Evolutionary conservation across 2,113 vertebrate species (phyloP).

Genomic region (Mus pahari): DNA sequence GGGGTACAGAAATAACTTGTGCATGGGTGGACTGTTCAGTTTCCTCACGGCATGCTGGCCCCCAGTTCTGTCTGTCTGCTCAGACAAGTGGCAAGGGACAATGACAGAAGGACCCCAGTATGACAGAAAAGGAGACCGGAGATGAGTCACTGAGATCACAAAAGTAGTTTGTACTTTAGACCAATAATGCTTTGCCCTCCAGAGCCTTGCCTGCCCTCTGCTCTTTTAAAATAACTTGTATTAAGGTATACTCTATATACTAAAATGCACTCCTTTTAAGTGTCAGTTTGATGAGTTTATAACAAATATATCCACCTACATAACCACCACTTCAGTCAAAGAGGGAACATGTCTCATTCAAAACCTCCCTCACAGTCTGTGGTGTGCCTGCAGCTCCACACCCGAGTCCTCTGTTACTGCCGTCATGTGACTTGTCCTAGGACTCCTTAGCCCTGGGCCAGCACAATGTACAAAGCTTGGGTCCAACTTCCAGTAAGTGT

Average conservation of each 20-base stretch:
- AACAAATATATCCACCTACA: background rate
- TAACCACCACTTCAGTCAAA: background rate
- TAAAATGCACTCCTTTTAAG: background rate
- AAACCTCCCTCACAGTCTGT: background rate
- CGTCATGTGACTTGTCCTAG: background rate
- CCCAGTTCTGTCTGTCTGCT: background rate
- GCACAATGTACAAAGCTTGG: background rate
- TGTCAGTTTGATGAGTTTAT: background rate
- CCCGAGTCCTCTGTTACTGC: background rate
- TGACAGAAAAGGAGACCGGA: conserved; percentile 2
- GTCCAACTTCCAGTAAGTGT: background rate
- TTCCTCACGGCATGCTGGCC: background rate
- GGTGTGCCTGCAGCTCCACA: background rate
- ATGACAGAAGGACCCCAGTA: conserved; percentile 33
- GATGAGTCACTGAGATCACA: background rate
- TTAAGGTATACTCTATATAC: background rate
- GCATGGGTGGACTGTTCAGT: background rate
- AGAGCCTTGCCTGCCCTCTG: background rate
- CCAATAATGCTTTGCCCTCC: background rate
- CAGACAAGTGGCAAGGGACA: conserved; percentile 33
- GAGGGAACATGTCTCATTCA: background rate
- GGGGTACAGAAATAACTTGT: conserved; percentile 35
- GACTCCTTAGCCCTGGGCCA: background rate
- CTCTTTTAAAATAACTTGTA: background rate
- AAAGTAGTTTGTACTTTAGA: conserved; percentile 39